Evolutionary conservation across 2,888 invertebrate genomes (phyloP), one percentile per base, ranked within the genome.

Genomic region (Protonemura montana): DNA sequence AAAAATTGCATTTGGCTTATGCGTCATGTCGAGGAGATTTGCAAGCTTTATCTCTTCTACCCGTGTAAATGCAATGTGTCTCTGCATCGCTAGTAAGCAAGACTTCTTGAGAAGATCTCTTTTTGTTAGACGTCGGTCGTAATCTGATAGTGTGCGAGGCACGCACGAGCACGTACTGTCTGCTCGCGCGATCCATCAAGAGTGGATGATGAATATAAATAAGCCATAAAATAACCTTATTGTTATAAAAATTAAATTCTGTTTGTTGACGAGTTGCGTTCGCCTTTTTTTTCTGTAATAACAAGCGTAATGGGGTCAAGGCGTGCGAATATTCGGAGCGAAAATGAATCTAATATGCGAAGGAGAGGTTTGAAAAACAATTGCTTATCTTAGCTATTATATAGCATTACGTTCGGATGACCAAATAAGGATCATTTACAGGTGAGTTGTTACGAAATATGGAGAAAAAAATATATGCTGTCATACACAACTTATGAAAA

Each of bases 401-500:
- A 59, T 59, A 13, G 6, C 59, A 59, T 59, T 59, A 59, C 59
- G 59, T 59, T 21, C 21, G 59, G 59, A 59, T 59, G 59, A 2
- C 59, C 59, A 59, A 59, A 59, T 59, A 59, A 59, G 59, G 59
- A 59, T 59, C 59, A 59, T 59, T 59, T 59, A 59, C 59, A 3
- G 59, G 13, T 13, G 59, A 59, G 59, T 21, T 3, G 59, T 59
- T 59, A 59, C 59, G 59, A 59, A 59, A 59, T 10, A 59, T 59
- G 59, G 21, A n/a, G n/a, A n/a, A n/a, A n/a, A 59, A 59, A 59
- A 59, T 6, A 7, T 21, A 16, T 59, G 59, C 59, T 59, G 59
- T 59, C 59, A 59, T 59, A 59, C 59, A 59, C 59, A 59, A 59
- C 59, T 59, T 59, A 21, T 59, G 59, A 59, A 59, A 59, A 59